Base-by-base conservation (phyloP, 2,113 vertebrate species). In the Mohoua ochrocephala region DNA sequence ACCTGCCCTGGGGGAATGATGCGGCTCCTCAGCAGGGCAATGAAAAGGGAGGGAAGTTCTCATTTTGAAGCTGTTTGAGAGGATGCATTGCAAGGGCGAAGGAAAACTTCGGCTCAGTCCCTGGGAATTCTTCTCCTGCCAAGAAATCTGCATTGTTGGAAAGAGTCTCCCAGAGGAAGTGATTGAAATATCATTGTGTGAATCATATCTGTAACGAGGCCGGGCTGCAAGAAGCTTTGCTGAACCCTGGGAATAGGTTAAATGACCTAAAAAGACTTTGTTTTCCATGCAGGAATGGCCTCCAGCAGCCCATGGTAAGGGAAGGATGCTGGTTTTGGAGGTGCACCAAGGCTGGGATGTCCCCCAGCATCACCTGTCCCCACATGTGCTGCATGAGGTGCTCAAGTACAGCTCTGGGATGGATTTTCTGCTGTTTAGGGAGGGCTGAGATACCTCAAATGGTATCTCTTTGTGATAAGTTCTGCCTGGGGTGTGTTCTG, bases 181-280 rank as follows among this genome's bases (percentile, higher is more conserved):
- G 95, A 87, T 96, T 94, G 96, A 96, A 96, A 96, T 94, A 94
- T 94, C 59, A 35, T 92, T 37, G 10, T 96, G 95, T 90, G 83
- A 90, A 95, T 97, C 75, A 80, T 67, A 63, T 92, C 84, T 96
- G 68, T 80, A 80, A 50, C 82, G 47, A 94, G 68, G n/a, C 42
- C 87, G 82, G 30, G 31, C 28, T 74, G 49, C 67, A 93, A 89
- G 87, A 56, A 91, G 44, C 63, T 91, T 86, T 93, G 85, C 59
- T 91, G 90, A 79, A 67, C 63, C 63, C 63, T 91, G 85, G 50
- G 93, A 93, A 91, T 67, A 73, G 79, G 41, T 75, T 44, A 93
- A 86, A 80, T 60, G 70, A 91, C 82, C 63, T 88, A 70, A 90
- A 89, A 87, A 20, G 71, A 73, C 57, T 76, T 73, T 42, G 69